Base-by-base conservation (phyloP, 1,140 invertebrate genomes). In the Colletes gigas region DNA sequence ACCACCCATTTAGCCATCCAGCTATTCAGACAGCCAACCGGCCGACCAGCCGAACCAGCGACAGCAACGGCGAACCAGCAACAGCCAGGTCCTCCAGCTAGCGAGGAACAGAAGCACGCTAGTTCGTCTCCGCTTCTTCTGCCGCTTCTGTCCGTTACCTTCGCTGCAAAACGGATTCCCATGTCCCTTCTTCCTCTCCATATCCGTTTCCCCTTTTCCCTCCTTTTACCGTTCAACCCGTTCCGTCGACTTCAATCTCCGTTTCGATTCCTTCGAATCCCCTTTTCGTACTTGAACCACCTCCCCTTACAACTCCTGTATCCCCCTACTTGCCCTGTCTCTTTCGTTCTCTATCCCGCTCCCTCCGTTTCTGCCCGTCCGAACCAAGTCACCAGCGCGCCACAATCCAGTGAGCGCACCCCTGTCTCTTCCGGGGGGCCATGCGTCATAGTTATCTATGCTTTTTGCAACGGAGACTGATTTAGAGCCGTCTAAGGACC, bases 381-480 rank as follows among this genome's bases (percentile, higher is more conserved):
- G 82, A 83, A 88, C 82, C 81, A 84, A 85, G 85, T 82, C 84
- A 84, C 78, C 71, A 71, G 77, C 78, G 83, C 81, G 83, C 81
- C 82, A 81, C 83, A 83, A 88, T 84, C 85, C 81, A 82, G 83
- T 84, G 86, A 88, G 83, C 82, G 83, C 87, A 84, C 82, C 83
- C 84, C 69, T 85, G 70, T 92, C 91, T 92, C 91, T 92, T 92
- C 90, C 87, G 89, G 88, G 88, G 85, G 85, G 93, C 92, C 89
- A 93, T 93, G 91, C 91, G 92, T 93, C 93, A 93, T 93, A 93
- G 93, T 93, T 93, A 93, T 93, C 92, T 93, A 93, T 93, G 92
- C 92, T 93, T 93, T 93, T 93, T 93, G 92, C 91, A 88, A 85
- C 88, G 91, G 91, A 93, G 91, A 93, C 93, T 93, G 93, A 93